Evolutionary conservation across 2,888 invertebrate species (phyloP).

Genomic region (Epistrophella euchroma): DNA sequence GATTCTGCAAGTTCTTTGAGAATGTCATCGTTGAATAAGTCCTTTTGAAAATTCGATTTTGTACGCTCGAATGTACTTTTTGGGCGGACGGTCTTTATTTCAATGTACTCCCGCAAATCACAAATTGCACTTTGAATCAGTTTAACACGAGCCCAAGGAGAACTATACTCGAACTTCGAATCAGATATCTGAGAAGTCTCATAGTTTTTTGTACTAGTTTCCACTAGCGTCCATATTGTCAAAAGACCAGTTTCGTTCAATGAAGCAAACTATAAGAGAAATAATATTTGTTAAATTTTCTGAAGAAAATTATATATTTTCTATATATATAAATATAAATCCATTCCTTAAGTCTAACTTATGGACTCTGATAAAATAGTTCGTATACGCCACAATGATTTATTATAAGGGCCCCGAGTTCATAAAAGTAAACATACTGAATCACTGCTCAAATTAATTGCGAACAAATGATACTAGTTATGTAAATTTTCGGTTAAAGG

Average conservation of each 20-base stretch:
- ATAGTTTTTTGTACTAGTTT: conserved; percentile 72
- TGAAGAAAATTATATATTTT: too few species aligned
- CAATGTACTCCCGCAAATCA: conserved; percentile 80
- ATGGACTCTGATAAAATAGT: too few species aligned
- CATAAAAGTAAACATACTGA: too few species aligned
- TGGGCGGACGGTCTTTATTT: conserved; percentile 77
- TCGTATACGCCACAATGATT: too few species aligned
- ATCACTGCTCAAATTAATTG: too few species aligned
- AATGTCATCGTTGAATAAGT: conserved; percentile 82
- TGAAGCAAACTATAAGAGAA: conserved; percentile 82
- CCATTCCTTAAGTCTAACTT: too few species aligned
- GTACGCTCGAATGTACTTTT: conserved; percentile 82
- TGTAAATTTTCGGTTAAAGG: too few species aligned
- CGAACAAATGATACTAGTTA: too few species aligned
- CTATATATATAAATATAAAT: too few species aligned
- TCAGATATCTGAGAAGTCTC: conserved; percentile 23
- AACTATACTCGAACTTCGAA: conserved; percentile 79
- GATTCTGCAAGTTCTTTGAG: conserved; percentile 81
- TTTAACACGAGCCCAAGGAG: conserved; percentile 83
- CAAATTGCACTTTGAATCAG: conserved; percentile 81
- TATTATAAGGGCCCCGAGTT: too few species aligned
- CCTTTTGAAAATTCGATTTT: conserved; percentile 82
- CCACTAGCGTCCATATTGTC: conserved; percentile 84
- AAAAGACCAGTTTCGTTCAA: conserved; percentile 83
- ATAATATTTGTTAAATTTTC: neutral